phyloP scores from a whole-genome alignment of 2,888 invertebrate genomes.

The Catonia carolina region DNA sequence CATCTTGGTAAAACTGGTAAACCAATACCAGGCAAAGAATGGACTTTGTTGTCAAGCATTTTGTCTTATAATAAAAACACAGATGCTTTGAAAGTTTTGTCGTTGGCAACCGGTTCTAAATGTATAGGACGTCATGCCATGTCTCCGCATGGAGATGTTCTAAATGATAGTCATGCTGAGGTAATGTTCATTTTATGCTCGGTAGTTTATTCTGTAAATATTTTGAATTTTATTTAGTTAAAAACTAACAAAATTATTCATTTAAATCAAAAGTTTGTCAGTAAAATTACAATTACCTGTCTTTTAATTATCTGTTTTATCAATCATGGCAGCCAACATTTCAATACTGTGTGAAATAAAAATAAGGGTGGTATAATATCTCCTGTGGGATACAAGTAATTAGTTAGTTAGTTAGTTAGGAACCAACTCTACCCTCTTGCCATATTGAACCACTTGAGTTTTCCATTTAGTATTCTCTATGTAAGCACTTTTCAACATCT shows the following conservation, averaged over 20 bases:
- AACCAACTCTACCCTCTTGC: too few species aligned
- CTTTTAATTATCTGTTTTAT: neutral
- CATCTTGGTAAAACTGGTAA: constrained; percentile 72
- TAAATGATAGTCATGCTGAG: constrained; percentile 93
- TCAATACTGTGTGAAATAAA: too few species aligned
- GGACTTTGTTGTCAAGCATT: constrained; percentile 77
- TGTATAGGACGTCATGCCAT: constrained; percentile 67
- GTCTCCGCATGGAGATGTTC: constrained; percentile 57
- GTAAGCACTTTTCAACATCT: too few species aligned
- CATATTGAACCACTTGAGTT: too few species aligned
- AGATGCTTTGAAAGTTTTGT: constrained; percentile 53
- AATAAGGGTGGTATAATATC: too few species aligned
- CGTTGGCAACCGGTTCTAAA: constrained; percentile 88
- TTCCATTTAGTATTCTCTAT: too few species aligned
- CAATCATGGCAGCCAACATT: too few species aligned
- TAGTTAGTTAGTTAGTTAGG: too few species aligned
- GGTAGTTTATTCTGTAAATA: neutral
- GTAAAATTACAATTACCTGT: neutral
- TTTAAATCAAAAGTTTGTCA: neutral
- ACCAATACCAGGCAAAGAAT: constrained; percentile 60
- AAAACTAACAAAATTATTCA: neutral
- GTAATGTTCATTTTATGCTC: too few species aligned
- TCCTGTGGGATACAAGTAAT: too few species aligned
- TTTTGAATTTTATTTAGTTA: neutral
- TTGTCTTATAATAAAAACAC: constrained; percentile 47